Base-by-base conservation (phyloP, 1,140 invertebrate genomes). In the Nomia melanderi region DNA sequence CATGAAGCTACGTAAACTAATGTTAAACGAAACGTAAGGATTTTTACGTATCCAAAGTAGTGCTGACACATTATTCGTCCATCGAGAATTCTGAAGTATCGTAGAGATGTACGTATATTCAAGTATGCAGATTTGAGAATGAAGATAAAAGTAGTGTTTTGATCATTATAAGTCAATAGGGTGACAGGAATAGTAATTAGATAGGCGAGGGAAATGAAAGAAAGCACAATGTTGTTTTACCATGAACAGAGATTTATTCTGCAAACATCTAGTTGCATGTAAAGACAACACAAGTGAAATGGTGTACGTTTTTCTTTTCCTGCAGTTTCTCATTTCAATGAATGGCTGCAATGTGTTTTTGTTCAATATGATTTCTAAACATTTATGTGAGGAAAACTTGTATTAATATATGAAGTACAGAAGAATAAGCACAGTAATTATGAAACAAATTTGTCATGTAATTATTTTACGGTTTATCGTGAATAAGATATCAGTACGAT, bases 181-280 rank as follows among this genome's bases (percentile, higher is more conserved):
- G 66, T 75, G 12, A 14, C n/a, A 62, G 66, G 70, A 47, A 65
- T 59, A 50, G 67, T 63, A 64, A 69, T 71, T 71, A 53, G 63
- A 75, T 81, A 72, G 89, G 84, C 84, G 70, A 89, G 89, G 87
- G 86, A 84, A 90, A 88, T 91, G 87, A 91, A 91, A 90, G 87
- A 91, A 91, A 91, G 89, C 86, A 91, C 88, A 90, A 89, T 89
- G 82, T 81, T 89, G 88, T 81, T 76, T 90, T 90, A 85, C 85
- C 86, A 84, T 89, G 85, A 90, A 90, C 83, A 89, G 85, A 91
- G 82, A 86, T 91, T 91, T 91, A 91, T 91, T 91, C 85, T 87
- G 87, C 70, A 83, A 84, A 88, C 77, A 85, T 88, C 87, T 90
- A 90, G 82, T 89, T 83, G 85, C 75, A 82, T 53, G 75, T 86